Evolutionary conservation across 1,140 invertebrate species (phyloP), one percentile per base, ranked within the genome.

Genomic region (Macrobrachium rosenbergii): DNA sequence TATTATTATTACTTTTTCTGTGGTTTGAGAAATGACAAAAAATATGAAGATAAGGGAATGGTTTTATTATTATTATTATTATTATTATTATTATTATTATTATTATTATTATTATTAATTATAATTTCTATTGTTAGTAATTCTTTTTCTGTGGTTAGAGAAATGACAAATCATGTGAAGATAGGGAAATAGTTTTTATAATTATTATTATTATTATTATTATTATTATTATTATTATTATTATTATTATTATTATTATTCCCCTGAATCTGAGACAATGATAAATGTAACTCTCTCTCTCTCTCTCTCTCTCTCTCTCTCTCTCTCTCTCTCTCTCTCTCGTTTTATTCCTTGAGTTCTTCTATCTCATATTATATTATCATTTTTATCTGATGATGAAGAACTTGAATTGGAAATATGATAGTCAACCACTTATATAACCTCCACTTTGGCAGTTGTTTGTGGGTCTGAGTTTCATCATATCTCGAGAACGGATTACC

Each of bases 241-340:
- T 67, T 21, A 17, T 67, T 17, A 16, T 52, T 59, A 37, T 58
- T 45, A 52, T 52, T 58, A 17, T 78, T n/a, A 19, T 52, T 60
- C 11, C 17, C 76, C 3, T 52, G 8, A n/a, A 60, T 52, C 11
- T 21, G 28, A 23, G 11, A 17, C 52, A 23, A 16, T 45, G 28
- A 23, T 7, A 5, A 43, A 23, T 45, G 5, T 77, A 23, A 43
- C 75, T 77, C 75, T 77, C 75, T 77, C 75, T 77, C 75, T 77
- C 75, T 77, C 75, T 77, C 75, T 77, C 75, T 77, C 75, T 77
- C 75, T 77, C 21, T 77, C 75, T 77, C 75, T 77, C 75, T 77
- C 75, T 37, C 43, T 77, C 75, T 77, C 43, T 77, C 75, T 77
- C 75, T 77, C 75, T 77, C 75, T 77, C 75, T 45, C 14, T 28